Base-by-base conservation (phyloP, 2,113 vertebrate genomes). In the Mellivora capensis region DNA sequence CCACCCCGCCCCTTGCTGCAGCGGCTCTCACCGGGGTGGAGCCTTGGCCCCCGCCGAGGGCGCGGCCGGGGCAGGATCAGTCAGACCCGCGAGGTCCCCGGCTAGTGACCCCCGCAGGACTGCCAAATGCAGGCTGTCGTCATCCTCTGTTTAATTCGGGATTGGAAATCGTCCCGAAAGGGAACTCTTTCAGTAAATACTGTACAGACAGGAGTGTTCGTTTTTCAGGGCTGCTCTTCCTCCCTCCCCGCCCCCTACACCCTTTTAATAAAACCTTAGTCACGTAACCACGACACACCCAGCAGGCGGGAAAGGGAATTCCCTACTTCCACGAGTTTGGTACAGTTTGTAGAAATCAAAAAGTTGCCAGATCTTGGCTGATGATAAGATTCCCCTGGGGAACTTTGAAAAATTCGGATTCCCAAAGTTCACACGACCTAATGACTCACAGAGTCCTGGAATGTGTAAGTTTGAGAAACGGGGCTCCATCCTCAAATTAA, bases 171-270 rank as follows among this genome's bases (percentile, higher is more conserved):
- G 90, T 87, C 64, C 96, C 20, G 8, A 18, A 15, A 37, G 90
- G 83, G 37, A 96, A 85, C 69, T 87, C 61, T 94, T 61, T 90
- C 96, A 85, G 49, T 29, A 39, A 96, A 54, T 85, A 90, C 90
- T 94, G 93, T 97, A 85, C 89, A 61, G 80, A 87, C 39, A 61
- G 13, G 77, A 42, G 27, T 59, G 42, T 79, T 90, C 83, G 3
- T 44, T 80, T 97, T 88, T 87, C 82, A 42, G 57, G 11, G 18
- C 84, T 82, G 64, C 80, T 79, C 37, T 84, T 42, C 44, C 21
- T 6, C 0, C n/a, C 25, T 4, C 20, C 42, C 77, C 21, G 21
- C 57, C 39, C 18, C 71, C 34, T 37, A 34, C 47, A 6, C 42
- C 72, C 62, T 95, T 92, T 93, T 49, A 71, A 44, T 94, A 91